Evolutionary conservation across 1,140 invertebrate species (phyloP).

Genomic region (Bombus impatiens): DNA sequence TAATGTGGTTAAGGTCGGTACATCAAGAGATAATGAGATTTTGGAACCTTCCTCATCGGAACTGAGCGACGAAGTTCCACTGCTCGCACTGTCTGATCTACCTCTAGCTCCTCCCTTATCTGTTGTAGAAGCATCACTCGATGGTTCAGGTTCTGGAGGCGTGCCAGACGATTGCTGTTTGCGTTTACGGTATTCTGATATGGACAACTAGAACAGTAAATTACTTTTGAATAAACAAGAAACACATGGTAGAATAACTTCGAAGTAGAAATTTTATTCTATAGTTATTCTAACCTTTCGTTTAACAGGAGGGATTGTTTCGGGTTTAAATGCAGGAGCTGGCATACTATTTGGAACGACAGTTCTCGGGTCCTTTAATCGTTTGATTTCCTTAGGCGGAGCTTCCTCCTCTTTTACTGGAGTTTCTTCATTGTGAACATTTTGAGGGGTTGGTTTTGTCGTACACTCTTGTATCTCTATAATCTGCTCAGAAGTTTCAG

Average conservation of each 20-base stretch:
- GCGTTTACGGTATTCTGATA: slow-evolving; percentile 88
- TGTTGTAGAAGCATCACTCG: slow-evolving; percentile 74
- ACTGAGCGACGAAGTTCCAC: slow-evolving; percentile 81
- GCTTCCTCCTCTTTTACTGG: slow-evolving; percentile 54
- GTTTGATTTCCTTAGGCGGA: slow-evolving; percentile 67
- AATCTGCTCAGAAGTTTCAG: slow-evolving; percentile 43
- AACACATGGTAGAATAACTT: slow-evolving; percentile 1
- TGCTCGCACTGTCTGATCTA: slow-evolving; percentile 83
- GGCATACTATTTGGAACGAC: slow-evolving; percentile 77
- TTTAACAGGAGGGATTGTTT: slow-evolving; percentile 77
- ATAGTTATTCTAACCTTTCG: slow-evolving; percentile 81
- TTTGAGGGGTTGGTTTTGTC: neutral
- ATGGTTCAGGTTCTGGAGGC: slow-evolving; percentile 76
- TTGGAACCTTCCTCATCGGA: slow-evolving; percentile 82
- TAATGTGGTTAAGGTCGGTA: slow-evolving; percentile 75
- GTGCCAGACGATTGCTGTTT: slow-evolving; percentile 83
- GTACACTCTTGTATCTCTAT: slow-evolving; percentile 26
- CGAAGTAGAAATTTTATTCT: slow-evolving; percentile 56
- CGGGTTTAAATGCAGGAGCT: slow-evolving; percentile 67
- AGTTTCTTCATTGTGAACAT: slow-evolving; percentile 30
- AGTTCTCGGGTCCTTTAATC: slow-evolving; percentile 79
- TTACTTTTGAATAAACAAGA: slow-evolving; percentile 22
- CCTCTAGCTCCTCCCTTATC: slow-evolving; percentile 76
- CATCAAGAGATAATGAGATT: slow-evolving; percentile 67
- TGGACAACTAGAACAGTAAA: slow-evolving; percentile 84